Base-by-base conservation (phyloP, 2,888 invertebrate species). In the Neuroscelio doddi region DNA sequence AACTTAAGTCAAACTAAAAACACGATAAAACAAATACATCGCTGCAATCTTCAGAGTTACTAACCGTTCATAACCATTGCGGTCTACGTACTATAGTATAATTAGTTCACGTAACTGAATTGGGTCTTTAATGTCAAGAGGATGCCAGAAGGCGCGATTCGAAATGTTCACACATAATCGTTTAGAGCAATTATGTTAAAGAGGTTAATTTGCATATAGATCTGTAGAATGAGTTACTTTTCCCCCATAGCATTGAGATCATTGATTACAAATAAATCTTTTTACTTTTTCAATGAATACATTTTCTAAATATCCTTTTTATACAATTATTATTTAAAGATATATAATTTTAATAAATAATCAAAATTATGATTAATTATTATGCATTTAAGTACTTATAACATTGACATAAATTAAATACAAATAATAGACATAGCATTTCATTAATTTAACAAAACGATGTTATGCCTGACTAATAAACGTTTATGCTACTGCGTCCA, bases 81-180 rank as follows among this genome's bases (percentile, higher is more conserved):
- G 34, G 27, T 5, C 36, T 15, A 16, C 27, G 14, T 16, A 27
- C 36, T 45, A 10, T 14, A 29, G 12, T 14, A 45, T 38, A 46
- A 53, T 45, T 38, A 45, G 42, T 45, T 45, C 45, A 12, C 53
- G 34, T 38, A 38, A 46, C 36, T 46, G 38, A 53, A 53, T 34
- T 39, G 53, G 46, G 21, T 46, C n/a, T 39, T 45, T 45, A 53
- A 46, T 45, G 29, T 29, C 30, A 17, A 14, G n/a, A 26, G 27
- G 38, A 29, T 45, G 45, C 36, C 53, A 30, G 21, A 21, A 12
- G 16, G 27, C 44, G 15, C 15, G 15, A 44, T 14, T 45, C 21
- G 24, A 39, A 45, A 41, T 42, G 29, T 42, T 42, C 32, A 32
- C 51, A 21, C 38, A 16, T 17, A 15, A 15, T 38, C 17, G 15